Evolutionary conservation across 2,113 vertebrate species (phyloP).

Genomic region (Uropsilus gracilis): DNA sequence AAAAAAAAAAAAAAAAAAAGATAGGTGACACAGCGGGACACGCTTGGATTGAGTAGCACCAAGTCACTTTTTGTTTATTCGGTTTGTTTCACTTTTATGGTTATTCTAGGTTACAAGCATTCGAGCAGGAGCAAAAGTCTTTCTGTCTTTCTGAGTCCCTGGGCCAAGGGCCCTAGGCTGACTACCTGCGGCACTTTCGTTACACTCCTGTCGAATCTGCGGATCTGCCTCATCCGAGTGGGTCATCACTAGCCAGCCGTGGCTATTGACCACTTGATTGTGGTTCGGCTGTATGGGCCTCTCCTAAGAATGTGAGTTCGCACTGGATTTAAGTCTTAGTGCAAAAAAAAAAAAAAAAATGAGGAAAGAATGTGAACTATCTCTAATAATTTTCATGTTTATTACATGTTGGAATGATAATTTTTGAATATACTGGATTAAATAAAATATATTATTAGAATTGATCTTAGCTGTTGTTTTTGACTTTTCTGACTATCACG

Average conservation of each 20-base stretch:
- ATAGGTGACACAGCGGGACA: background rate
- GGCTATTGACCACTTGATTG: too few relatives aligned
- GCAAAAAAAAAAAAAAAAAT: constrained; percentile 15
- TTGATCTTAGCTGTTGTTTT: background rate
- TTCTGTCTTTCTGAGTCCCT: background rate
- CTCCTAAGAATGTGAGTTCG: background rate
- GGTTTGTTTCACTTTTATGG: background rate
- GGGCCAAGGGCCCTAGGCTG: background rate
- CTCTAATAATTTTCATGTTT: background rate
- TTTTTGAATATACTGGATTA: constrained; percentile 32
- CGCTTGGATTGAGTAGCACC: background rate
- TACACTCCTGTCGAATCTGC: too few relatives aligned
- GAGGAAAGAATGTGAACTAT: background rate
- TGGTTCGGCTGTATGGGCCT: too few relatives aligned
- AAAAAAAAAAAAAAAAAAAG: background rate
- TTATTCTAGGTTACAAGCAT: background rate
- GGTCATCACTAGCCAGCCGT: background rate
- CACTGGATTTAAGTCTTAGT: background rate
- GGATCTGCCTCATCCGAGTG: background rate
- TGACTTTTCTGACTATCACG: background rate
- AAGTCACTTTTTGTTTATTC: background rate
- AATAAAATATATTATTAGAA: constrained; percentile 57
- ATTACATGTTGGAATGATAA: background rate
- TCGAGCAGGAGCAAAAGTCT: background rate
- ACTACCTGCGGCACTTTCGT: too few relatives aligned